Conservation (phyloP, 2,113 vertebrate genomes). For the Caretta caretta region DNA sequence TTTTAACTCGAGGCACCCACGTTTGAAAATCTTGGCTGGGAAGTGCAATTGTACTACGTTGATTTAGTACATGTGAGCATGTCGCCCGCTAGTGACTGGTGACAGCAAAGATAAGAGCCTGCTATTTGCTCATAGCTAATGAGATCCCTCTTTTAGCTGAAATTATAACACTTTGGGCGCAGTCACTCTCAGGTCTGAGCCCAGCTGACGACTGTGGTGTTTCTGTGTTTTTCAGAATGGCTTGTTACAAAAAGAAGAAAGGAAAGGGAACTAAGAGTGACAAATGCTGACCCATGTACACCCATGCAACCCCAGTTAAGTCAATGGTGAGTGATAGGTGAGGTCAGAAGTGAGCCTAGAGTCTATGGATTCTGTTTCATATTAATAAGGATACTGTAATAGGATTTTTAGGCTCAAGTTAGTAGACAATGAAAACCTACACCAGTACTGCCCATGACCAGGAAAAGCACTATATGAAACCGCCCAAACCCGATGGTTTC, state of each 20-base stretch:
- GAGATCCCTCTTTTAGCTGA: background rate
- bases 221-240: background rate
- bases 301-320: background rate
- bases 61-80: background rate
- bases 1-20: background rate
- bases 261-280: background rate
- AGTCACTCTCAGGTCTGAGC: background rate
- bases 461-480: slow-evolving; percentile 91
- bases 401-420: fast-evolving
- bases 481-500: slow-evolving; percentile 93
- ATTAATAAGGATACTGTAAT: background rate
- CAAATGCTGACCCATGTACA: background rate
- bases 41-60: background rate
- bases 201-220: background rate
- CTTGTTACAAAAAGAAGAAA: background rate
- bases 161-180: background rate
- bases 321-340: background rate
- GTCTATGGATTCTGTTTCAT: background rate
- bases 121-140: background rate
- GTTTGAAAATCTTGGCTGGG: background rate
- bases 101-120: background rate
- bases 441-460: slow-evolving; percentile 94
- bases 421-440: slow-evolving; percentile 74
- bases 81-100: background rate
- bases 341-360: background rate